A percentile compares a stretch with the other conserved stretches of the same genome.
Evolutionary conservation across 2,113 vertebrate genomes (phyloP).

Genomic region (Pterophyllum scalare): DNA sequence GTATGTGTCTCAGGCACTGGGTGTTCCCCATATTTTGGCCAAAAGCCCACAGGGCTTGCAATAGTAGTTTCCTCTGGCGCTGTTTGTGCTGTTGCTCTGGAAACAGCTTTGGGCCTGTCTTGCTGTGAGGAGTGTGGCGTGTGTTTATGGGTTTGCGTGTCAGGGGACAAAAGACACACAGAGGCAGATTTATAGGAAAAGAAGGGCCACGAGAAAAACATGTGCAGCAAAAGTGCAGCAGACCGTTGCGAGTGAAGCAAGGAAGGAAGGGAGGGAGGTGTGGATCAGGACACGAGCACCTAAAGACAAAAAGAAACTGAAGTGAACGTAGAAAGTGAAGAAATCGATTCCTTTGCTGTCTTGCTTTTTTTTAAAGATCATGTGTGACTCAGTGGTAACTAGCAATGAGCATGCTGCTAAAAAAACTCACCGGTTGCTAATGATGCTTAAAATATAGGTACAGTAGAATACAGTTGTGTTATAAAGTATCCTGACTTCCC

Average conservation of each 20-base stretch:
- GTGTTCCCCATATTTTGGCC: conserved; percentile 46
- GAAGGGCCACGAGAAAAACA: not conserved
- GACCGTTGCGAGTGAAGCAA: not conserved
- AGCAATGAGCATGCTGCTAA: not conserved
- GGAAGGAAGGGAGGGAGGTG: no score
- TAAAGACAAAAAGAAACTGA: not conserved
- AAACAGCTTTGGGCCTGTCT: conserved; percentile 16
- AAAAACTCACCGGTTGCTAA: not conserved
- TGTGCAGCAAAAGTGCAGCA: not conserved
- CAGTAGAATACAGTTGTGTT: not conserved
- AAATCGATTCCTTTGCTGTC: not conserved
- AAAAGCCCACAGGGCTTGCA: conserved; percentile 18
- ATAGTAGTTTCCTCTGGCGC: conserved; percentile 48
- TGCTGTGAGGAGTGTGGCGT: not conserved
- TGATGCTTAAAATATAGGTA: not conserved
- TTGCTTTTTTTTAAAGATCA: not conserved
- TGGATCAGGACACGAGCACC: not conserved
- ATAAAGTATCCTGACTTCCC: not conserved
- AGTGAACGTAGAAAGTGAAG: not conserved
- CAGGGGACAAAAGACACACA: not conserved
- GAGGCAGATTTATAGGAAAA: not conserved
- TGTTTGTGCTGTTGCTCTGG: conserved; percentile 59
- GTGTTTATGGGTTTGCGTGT: conserved; percentile 14
- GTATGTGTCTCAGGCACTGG: conserved; percentile 18
- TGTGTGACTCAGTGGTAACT: not conserved